Base-by-base conservation (phyloP, 2,113 vertebrate species). In the Anser brachyrhynchus region DNA sequence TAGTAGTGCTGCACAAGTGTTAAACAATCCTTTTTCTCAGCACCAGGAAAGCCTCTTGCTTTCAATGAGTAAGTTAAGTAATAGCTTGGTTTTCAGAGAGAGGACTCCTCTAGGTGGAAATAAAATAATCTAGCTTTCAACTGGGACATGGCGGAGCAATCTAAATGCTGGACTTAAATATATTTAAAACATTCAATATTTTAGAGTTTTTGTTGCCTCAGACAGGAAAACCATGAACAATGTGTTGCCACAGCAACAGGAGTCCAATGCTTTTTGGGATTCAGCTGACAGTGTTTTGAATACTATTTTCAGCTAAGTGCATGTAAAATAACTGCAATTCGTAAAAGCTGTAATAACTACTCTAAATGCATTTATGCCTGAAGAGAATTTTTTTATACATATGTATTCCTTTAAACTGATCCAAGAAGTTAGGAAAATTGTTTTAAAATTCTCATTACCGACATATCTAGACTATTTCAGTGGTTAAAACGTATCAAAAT, bases 301-400 rank as follows among this genome's bases (percentile, higher is more conserved):
- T 95, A 83, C 94, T 93, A 94, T 95, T 94, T 96, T 95, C 93
- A 77, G 77, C 84, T 95, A 95, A 95, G 90, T 96, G 83, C 77
- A 69, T 95, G 52, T 96, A 84, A 96, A 97, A 94, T 93, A 95
- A 91, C 90, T 78, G 89, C 84, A 94, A 91, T 96, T 94, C 87
- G 54, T 10, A 92, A 84, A 94, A 96, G 70, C 80, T 91, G 41
- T 96, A 94, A 96, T 96, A 96, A 94, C 84, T 29, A 71, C 73
- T 94, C 92, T 49, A 89, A 92, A 84, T 80, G 62, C 35, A 0
- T 87, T 92, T 92, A 70, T 94, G 46, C 71, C 62, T 80, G 74
- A 91, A 83, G 43, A 90, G 49, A 67, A 58, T 49, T 93, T 90
- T 52, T 94, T 89, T 54, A 20, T 82, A 79, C 74, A 57, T 82